Conservation (phyloP, 2,888 invertebrate species). For the Leptinotarsa juncta region DNA sequence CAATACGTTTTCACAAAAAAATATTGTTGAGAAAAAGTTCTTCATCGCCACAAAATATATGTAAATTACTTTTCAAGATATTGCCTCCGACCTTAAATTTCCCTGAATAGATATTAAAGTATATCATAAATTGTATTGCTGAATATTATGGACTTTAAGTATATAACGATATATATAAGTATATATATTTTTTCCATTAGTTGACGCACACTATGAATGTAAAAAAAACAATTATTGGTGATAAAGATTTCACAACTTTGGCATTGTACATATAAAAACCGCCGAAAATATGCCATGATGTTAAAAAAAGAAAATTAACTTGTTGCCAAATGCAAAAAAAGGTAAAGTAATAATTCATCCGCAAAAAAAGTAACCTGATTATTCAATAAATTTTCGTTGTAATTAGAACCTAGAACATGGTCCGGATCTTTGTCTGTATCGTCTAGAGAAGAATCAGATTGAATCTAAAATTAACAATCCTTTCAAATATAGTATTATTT, state of each 20-base stretch:
- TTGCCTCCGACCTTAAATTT: background rate
- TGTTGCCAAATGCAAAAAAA: too few species aligned
- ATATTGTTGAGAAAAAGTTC: too few species aligned
- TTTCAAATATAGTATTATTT: background rate
- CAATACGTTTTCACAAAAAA: too few species aligned
- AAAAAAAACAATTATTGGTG: background rate
- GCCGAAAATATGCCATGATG: too few species aligned
- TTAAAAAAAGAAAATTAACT: too few species aligned
- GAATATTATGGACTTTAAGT: conserved; percentile 3
- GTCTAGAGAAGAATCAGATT: conserved; percentile 20
- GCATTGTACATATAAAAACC: too few species aligned
- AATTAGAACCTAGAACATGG: conserved; percentile 7
- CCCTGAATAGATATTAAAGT: too few species aligned
- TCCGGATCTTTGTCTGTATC: conserved; percentile 18
- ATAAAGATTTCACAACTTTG: too few species aligned
- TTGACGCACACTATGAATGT: conserved; percentile 1
- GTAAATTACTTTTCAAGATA: background rate
- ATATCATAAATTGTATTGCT: too few species aligned
- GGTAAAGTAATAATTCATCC: background rate
- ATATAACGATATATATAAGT: too few species aligned
- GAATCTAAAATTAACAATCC: conserved; percentile 1
- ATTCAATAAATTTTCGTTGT: conserved; percentile 16
- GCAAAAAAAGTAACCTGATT: conserved; percentile 1
- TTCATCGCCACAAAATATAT: too few species aligned
- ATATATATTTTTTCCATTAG: conserved; percentile 5